These are phyloP conservation scores for Marmota monax DNA, from an alignment of 2,113 vertebrate genomes.

Conservation along the genomic window DNA sequence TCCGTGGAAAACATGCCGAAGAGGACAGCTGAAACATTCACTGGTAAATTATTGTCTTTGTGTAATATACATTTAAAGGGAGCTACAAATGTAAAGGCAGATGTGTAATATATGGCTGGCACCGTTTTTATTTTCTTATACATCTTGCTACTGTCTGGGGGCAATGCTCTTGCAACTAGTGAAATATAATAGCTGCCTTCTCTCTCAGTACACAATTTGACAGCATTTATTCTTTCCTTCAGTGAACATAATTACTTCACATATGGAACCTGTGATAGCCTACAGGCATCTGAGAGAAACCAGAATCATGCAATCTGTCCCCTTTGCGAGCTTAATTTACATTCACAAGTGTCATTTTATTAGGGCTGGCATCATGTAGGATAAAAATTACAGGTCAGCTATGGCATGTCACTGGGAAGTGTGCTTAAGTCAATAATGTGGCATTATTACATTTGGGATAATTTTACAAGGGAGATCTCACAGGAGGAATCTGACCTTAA, in stretches of 20 bases:
- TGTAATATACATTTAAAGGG: conserved; percentile 85
- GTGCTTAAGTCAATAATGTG: conserved; percentile 90
- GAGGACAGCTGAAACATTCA: conserved; percentile 70
- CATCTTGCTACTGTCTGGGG: conserved; percentile 88
- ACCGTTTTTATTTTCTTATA: conserved; percentile 88
- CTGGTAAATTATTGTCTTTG: conserved; percentile 82
- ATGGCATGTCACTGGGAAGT: conserved; percentile 87
- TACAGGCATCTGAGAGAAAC: conserved; percentile 91
- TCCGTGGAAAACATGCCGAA: conserved; percentile 65
- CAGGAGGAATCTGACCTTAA: conserved; percentile 87
- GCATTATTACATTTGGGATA: conserved; percentile 88
- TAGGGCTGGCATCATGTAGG: conserved; percentile 89
- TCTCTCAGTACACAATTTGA: conserved; percentile 91
- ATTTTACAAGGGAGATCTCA: conserved; percentile 89
- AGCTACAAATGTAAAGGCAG: conserved; percentile 79
- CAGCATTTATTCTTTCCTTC: conserved; percentile 94
- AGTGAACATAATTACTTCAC: conserved; percentile 94
- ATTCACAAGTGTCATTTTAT: conserved; percentile 92
- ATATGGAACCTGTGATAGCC: conserved; percentile 94
- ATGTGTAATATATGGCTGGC: conserved; percentile 87
- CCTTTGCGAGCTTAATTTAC: conserved; percentile 91
- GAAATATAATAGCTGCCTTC: conserved; percentile 91
- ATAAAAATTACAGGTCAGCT: conserved; percentile 92
- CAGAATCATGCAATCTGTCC: conserved; percentile 92
- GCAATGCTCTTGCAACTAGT: conserved; percentile 89